These are phyloP conservation scores for Pterobdella sp. DNA, from an alignment of 2,888 invertebrate species.

Conservation along the genomic window DNA sequence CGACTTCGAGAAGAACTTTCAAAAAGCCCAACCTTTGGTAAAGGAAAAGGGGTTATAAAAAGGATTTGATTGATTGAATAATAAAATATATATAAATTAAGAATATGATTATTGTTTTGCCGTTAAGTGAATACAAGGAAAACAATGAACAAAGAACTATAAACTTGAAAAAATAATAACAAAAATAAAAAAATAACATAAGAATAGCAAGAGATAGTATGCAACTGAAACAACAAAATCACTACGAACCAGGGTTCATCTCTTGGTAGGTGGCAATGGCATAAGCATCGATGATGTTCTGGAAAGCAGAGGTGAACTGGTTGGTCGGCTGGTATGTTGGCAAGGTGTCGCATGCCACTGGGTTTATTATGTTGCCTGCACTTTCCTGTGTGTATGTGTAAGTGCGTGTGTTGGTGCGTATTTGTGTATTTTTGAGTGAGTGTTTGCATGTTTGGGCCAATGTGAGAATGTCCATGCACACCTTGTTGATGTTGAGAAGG, in stretches of 20 bases:
- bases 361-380: slow-evolving; percentile 66
- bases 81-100: too few relatives aligned
- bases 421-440: not conserved
- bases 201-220: too few relatives aligned
- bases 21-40: too few relatives aligned
- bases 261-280: slow-evolving; percentile 91
- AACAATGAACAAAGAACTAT: too few relatives aligned
- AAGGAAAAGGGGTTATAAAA: too few relatives aligned
- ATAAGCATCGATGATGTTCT: slow-evolving; percentile 87
- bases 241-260: slow-evolving; percentile 80
- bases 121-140: too few relatives aligned
- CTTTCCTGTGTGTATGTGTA: slow-evolving; percentile 1
- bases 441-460: not conserved
- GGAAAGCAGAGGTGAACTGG: slow-evolving; percentile 91
- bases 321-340: slow-evolving; percentile 87
- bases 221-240: too few relatives aligned
- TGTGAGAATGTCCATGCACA: not conserved
- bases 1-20: too few relatives aligned
- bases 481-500: slow-evolving; percentile 27
- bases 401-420: not conserved
- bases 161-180: too few relatives aligned
- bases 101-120: too few relatives aligned
- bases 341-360: slow-evolving; percentile 78
- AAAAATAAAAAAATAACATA: too few relatives aligned
- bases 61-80: too few relatives aligned